Conservation (phyloP, 1,140 invertebrate species). For the Anastatus disparis region DNA sequence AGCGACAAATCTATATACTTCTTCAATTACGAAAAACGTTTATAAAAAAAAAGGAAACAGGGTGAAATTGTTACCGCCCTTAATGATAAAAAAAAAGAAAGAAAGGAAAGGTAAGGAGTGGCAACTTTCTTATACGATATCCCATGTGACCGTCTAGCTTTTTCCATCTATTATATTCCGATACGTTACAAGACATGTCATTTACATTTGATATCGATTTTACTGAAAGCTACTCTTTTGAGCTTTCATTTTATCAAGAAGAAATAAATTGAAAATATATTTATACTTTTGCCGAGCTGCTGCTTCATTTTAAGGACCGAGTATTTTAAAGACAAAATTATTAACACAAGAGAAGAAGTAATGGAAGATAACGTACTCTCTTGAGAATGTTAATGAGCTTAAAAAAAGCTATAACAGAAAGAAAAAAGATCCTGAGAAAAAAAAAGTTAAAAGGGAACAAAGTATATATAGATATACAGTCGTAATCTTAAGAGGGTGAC, state of each 20-base stretch:
- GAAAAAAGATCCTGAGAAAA: too few species aligned
- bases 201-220: slow-evolving; percentile 20
- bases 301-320: not conserved
- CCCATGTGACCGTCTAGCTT: not conserved
- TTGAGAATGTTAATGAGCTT: not conserved
- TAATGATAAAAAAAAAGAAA: not conserved
- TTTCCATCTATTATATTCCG: not conserved
- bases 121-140: not conserved
- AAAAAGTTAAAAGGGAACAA: too few species aligned
- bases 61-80: not conserved
- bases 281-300: not conserved
- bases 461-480: too few species aligned
- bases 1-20: too few species aligned
- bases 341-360: not conserved
- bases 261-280: not conserved
- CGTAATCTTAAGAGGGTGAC: not conserved
- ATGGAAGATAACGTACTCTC: not conserved
- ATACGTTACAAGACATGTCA: too few species aligned
- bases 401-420: not conserved
- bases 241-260: too few species aligned
- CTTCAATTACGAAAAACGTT: not conserved
- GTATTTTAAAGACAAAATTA: not conserved
- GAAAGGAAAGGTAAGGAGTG: too few species aligned
- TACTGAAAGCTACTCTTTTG: not conserved
- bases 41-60: not conserved